A percentile compares a stretch with the other conserved stretches of the same genome.
Conservation (phyloP, 2,113 vertebrate genomes). For the Xiphophorus maculatus region DNA sequence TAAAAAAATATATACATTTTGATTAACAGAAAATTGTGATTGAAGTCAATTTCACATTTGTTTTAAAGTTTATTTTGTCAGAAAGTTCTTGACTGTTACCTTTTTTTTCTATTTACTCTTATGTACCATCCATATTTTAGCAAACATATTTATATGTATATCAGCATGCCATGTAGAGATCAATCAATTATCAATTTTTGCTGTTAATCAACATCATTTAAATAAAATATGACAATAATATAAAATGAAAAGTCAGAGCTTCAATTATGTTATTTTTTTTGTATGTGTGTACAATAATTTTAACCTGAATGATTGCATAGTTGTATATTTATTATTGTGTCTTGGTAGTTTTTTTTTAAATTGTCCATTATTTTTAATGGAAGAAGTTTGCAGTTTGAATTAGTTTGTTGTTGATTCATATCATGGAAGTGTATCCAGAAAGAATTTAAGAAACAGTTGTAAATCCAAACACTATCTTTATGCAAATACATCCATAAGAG, state of each 20-base stretch:
- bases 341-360: neutral
- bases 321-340: neutral
- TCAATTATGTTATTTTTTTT: neutral
- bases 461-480: neutral
- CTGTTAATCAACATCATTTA: neutral
- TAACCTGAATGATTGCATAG: neutral
- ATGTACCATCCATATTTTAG: neutral
- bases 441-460: slow-evolving; percentile 12
- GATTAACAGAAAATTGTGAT: neutral
- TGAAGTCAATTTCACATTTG: neutral
- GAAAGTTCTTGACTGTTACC: neutral
- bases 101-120: neutral
- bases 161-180: neutral
- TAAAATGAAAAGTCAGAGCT: neutral
- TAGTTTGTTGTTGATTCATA: neutral
- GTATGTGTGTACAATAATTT: neutral
- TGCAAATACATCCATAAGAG: neutral
- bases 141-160: neutral
- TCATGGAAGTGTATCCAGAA: neutral
- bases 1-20: too few relatives aligned
- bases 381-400: neutral
- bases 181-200: neutral
- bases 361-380: neutral
- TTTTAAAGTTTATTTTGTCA: neutral
- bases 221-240: neutral